Base-by-base conservation (phyloP, 1,140 invertebrate species). In the Dryas iulia region DNA sequence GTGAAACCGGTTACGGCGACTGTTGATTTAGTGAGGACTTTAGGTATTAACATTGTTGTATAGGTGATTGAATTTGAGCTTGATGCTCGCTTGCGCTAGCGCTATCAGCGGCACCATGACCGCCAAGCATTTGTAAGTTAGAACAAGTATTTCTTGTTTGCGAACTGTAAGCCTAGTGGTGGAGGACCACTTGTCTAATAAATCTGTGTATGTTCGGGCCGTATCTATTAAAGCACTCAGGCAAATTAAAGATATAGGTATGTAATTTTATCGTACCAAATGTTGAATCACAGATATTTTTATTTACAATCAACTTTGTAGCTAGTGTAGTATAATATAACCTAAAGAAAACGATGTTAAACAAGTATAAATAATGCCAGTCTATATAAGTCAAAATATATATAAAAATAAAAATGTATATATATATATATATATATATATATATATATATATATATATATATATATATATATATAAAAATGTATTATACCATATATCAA, bases 121-220 rank as follows among this genome's bases (percentile, higher is more conserved):
- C 72, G 75, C 59, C 66, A 59, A 58, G 59, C 59, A 73, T 60
- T 77, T 72, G 79, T 78, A 80, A 72, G 53, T 75, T 74, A 73
- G 67, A 69, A 80, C 81, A 54, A 56, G 78, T 79, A 73, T 72
- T 78, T 74, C 76, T 74, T 63, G 78, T 76, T 77, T 47, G 39
- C 2, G 2, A 21, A 3, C 39, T 47, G 14, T 47, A 47, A 7
- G 39, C 18, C 39, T 47, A 18, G 39, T 35, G 33, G 12, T 47
- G 8, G 8, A 47, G 39, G 14, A 47, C 14, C n/a, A 39, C 2
- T 21, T 47, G 39, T 21, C 18, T 47, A 47, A 47, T 47, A 47
- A 47, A 39, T 39, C 2, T 21, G 39, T 18, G 39, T 47, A 18
- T 18, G 0, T 21, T 35, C 35, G 6, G 14, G 14, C 35, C 8